phyloP scores from a whole-genome alignment of 2,797 vertebrate species.

The Pseudochirops corinnae region DNA sequence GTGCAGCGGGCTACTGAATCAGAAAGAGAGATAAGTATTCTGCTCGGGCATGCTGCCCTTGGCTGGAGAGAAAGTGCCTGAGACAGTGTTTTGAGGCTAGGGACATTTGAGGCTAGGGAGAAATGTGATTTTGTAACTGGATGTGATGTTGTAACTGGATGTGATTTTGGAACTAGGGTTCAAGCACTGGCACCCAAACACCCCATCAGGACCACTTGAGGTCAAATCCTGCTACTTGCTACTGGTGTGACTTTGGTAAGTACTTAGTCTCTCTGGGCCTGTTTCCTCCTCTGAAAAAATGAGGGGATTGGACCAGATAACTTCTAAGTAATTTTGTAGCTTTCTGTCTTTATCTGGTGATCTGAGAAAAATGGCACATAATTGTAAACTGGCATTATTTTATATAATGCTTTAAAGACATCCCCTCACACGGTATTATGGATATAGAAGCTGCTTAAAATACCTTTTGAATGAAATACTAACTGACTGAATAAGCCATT shows the following conservation, averaged over 20 bases:
- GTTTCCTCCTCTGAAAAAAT: background rate
- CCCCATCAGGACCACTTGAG: background rate
- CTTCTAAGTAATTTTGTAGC: background rate
- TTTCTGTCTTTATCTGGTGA: background rate
- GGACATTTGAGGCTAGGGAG: no score
- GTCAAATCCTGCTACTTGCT: background rate
- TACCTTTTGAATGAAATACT: background rate
- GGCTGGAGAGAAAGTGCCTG: no score
- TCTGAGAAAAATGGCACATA: background rate
- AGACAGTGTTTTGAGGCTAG: no score
- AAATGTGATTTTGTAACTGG: no score
- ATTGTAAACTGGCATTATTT: background rate
- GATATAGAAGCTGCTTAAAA: background rate
- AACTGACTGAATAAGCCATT: background rate
- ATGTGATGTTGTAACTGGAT: no score
- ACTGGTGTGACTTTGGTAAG: background rate
- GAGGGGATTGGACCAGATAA: background rate
- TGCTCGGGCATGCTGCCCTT: no score
- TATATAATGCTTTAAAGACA: background rate
- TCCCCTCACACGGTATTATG: background rate
- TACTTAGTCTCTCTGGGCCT: background rate
- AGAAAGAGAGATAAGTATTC: no score
- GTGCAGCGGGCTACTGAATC: no score
- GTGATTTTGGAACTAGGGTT: no score
- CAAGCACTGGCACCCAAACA: no score